Evolutionary conservation across 2,113 vertebrate species (phyloP).

Genomic region (Hylia prasina): DNA sequence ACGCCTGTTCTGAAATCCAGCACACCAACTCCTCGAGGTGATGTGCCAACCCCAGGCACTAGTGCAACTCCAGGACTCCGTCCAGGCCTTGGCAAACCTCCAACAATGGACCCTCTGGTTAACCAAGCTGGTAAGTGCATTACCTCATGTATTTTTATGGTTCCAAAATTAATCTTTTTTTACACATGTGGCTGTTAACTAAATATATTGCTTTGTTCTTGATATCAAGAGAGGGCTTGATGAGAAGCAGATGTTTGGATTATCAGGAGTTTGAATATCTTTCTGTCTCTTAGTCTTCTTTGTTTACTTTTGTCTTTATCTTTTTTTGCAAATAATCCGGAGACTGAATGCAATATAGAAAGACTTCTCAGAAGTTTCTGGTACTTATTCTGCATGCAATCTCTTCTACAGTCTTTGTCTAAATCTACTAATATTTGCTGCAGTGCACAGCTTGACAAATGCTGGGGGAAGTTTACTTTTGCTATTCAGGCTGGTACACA

Average conservation of each 20-base stretch:
- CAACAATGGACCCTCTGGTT: slow-evolving; percentile 89
- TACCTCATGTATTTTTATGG: not conserved
- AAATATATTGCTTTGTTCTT: not conserved
- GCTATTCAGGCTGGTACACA: not conserved
- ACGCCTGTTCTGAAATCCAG: slow-evolving; percentile 93
- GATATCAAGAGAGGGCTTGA: slow-evolving; percentile 22
- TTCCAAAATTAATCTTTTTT: slow-evolving; percentile 4
- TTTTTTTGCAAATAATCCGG: slow-evolving; percentile 56
- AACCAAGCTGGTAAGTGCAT: slow-evolving; percentile 86
- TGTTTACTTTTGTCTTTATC: slow-evolving; percentile 59
- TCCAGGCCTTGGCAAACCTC: slow-evolving; percentile 87
- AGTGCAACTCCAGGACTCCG: slow-evolving; percentile 88
- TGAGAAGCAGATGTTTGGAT: slow-evolving; percentile 66
- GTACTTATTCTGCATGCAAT: slow-evolving; percentile 32
- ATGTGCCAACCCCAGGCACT: slow-evolving; percentile 88
- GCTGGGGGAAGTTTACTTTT: not conserved
- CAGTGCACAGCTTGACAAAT: not conserved
- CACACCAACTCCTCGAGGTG: slow-evolving; percentile 91
- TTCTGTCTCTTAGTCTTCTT: not conserved
- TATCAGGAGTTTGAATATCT: slow-evolving; percentile 50
- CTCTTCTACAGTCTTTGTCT: slow-evolving; percentile 22
- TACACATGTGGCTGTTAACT: not conserved
- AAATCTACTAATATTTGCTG: slow-evolving; percentile 37
- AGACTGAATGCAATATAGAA: slow-evolving; percentile 10
- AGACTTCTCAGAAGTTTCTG: slow-evolving; percentile 50